Base-by-base conservation (phyloP, 2,797 vertebrate genomes). In the Dryobates pubescens region DNA sequence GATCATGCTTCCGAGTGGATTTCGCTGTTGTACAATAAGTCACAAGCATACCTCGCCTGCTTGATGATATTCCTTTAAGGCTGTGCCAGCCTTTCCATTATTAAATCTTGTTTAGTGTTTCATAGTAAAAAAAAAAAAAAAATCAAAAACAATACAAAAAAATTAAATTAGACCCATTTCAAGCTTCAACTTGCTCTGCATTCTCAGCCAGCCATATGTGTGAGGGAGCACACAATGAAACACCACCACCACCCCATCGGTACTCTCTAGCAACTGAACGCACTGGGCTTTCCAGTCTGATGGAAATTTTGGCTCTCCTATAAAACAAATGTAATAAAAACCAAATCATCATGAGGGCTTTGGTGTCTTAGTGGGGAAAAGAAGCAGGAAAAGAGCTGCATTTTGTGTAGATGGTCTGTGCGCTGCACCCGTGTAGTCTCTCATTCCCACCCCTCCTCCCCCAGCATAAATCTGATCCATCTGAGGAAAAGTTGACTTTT, bases 41-140 rank as follows among this genome's bases (percentile, higher is more conserved):
- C 90, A 81, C 90, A 90, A 17, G 84, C 92, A 94, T 89, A 92
- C 90, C 84, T 93, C 94, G 87, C 90, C 92, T 93, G 83, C 90
- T 94, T 89, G 94, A 82, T 95, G 92, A 96, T 93, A 92, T 83
- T 96, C 84, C 95, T 95, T 95, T 96, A 76, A 95, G 94, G 82
- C 4, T 96, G 82, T 96, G 95, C 94, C 96, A 96, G 92, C 94
- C 93, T 95, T 96, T 96, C 93, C 94, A 93, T 94, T 96, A 94
- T 96, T 95, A 95, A 96, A 89, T 94, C 82, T 38, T 96, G 95
- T 94, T 96, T 95, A 70, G 90, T 86, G 90, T 94, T 96, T 79
- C 92, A 91, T 89, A 70, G 84, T 90, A n/a, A n/a, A n/a, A n/a
- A n/a, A 24, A 69, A 87, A 95, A 95, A 94, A 69, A 70, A 70